Conservation (phyloP, 2,113 vertebrate genomes). For the Pseudorectes ferrugineus region DNA sequence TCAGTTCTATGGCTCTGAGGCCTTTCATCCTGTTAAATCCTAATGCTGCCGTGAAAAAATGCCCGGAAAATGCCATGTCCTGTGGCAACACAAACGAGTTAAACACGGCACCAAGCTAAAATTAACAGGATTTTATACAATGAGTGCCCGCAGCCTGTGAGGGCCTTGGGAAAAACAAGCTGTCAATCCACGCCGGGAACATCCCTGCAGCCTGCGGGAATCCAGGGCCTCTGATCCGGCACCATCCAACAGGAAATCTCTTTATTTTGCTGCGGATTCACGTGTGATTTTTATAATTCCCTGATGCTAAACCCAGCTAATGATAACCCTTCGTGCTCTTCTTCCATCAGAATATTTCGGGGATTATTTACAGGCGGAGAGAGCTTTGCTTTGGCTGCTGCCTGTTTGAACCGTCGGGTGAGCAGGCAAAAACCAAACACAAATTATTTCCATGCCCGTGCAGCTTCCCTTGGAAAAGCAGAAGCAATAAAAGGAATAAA, state of each 20-base stretch:
- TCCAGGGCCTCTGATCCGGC: background rate
- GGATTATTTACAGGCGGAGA: background rate
- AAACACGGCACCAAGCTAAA: background rate
- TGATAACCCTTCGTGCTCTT: constrained; percentile 1
- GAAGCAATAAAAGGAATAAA: background rate
- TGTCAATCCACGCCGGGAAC: background rate
- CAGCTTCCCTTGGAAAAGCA: background rate
- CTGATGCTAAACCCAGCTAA: background rate
- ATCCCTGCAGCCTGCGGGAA: background rate
- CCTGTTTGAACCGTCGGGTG: background rate
- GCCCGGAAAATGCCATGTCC: background rate
- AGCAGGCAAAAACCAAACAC: background rate
- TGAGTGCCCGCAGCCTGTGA: background rate
- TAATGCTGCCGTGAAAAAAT: background rate
- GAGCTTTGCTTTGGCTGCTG: constrained; percentile 25
- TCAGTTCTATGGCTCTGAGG: accelerated
- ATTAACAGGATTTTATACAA: background rate
- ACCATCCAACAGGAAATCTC: background rate
- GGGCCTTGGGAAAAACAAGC: background rate
- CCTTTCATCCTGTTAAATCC: background rate
- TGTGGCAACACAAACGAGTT: background rate
- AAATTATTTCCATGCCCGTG: background rate
- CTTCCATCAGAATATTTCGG: background rate
- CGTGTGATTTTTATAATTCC: background rate
- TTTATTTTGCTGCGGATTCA: background rate